Conservation (phyloP, 2,113 vertebrate species). For the Archilochus colubris region DNA sequence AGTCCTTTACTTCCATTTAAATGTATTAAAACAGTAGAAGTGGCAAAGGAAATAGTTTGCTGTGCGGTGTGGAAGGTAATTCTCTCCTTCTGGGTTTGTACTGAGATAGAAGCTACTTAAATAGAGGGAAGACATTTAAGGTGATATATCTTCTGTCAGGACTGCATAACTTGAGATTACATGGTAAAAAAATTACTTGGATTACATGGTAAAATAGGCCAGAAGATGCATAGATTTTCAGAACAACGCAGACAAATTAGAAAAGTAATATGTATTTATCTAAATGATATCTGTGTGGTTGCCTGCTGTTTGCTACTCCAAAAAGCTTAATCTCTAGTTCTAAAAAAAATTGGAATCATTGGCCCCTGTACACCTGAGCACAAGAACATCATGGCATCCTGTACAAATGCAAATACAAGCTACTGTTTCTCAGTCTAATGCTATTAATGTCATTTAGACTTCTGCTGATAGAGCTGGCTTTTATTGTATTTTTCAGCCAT, state of each 20-base stretch:
- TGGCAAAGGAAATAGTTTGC: background rate
- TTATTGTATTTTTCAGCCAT: background rate
- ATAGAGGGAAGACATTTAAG: background rate
- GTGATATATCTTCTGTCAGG: background rate
- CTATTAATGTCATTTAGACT: background rate
- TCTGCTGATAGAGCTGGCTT: background rate
- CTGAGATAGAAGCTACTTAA: background rate
- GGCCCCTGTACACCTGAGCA: background rate
- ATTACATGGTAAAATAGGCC: background rate
- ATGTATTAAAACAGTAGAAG: constrained; percentile 15
- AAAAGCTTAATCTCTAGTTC: background rate
- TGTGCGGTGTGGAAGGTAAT: background rate
- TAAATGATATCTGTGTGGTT: background rate
- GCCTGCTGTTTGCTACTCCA: background rate
- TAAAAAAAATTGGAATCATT: background rate
- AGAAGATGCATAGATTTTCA: background rate
- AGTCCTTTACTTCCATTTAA: background rate
- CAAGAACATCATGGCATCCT: background rate
- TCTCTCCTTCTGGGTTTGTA: background rate
- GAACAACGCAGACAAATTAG: background rate
- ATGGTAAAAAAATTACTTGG: background rate
- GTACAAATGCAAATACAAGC: background rate
- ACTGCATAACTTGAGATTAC: background rate
- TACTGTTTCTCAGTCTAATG: background rate
- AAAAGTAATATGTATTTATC: background rate